Evolutionary conservation across 2,888 invertebrate species (phyloP).

Genomic region (Ischnura elegans): DNA sequence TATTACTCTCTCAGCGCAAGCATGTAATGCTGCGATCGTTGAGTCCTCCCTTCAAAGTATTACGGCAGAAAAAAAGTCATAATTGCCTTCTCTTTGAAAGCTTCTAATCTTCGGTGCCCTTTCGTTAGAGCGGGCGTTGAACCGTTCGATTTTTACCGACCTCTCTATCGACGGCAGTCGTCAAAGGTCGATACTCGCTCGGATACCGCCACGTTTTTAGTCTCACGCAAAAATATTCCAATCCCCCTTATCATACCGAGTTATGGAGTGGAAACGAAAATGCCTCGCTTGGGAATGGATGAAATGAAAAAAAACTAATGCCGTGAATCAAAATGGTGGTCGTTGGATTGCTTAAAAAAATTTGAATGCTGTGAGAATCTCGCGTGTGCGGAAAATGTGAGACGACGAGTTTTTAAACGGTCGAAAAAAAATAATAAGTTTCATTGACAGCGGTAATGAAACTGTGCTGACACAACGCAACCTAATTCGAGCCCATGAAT

Average conservation of each 20-base stretch:
- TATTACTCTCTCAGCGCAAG: not conserved
- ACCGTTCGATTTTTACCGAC: not conserved
- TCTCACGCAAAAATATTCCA: not conserved
- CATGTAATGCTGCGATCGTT: not conserved
- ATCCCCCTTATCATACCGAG: not conserved
- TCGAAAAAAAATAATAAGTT: not conserved
- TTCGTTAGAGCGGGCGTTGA: not conserved
- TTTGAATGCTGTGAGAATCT: not conserved
- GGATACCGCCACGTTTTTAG: not conserved
- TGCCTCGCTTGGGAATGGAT: not conserved
- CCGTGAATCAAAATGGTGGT: conserved; percentile 18
- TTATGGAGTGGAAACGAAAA: not conserved
- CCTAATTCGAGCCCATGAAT: not conserved
- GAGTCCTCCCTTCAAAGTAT: not conserved
- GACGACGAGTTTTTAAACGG: not conserved
- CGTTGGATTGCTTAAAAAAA: not conserved
- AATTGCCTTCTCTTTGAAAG: not conserved
- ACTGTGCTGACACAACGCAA: not conserved
- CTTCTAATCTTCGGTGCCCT: not conserved
- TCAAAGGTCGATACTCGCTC: not conserved
- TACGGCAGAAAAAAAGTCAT: not conserved
- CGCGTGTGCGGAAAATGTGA: not conserved
- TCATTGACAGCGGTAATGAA: not conserved
- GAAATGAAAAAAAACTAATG: not conserved
- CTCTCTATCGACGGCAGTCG: not conserved